phyloP scores from a whole-genome alignment of 2,797 vertebrate genomes.

The Sebastes flavidus region DNA sequence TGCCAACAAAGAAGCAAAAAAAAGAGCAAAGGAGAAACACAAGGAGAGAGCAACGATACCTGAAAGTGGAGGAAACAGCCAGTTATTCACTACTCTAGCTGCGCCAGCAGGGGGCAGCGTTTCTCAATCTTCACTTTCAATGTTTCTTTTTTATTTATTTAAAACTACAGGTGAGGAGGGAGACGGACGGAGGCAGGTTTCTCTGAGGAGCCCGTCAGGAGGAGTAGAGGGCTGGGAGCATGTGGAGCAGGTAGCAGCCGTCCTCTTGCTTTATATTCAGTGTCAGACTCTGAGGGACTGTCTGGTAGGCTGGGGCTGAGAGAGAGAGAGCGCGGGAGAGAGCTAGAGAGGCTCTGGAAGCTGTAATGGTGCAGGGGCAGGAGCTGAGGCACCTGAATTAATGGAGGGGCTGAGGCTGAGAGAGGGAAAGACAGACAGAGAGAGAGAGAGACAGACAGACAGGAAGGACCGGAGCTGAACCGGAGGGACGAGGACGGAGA shows the following conservation, averaged over 20 bases:
- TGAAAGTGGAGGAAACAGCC: constrained; percentile 31
- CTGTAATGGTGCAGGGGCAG: constrained; percentile 70
- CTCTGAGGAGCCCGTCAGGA: constrained; percentile 70
- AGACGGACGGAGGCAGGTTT: constrained; percentile 64
- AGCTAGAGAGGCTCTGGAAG: constrained; percentile 61
- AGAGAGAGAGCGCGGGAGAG: constrained; percentile 37
- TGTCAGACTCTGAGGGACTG: constrained; percentile 78
- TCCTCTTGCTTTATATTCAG: constrained; percentile 82
- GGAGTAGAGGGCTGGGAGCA: constrained; percentile 72
- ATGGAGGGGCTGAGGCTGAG: constrained; percentile 59
- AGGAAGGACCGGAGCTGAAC: constrained; percentile 4
- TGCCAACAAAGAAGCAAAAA: constrained; percentile 1
- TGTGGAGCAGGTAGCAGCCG: constrained; percentile 79
- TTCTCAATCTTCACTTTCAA: constrained; percentile 64
- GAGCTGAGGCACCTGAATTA: constrained; percentile 76
- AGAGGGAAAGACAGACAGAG: constrained; percentile 20
- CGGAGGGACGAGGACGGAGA: constrained; percentile 22
- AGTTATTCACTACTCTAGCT: constrained; percentile 32
- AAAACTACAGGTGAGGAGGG: constrained; percentile 75
- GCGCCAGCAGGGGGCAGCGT: constrained; percentile 79
- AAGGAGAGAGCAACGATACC: constrained; percentile 46
- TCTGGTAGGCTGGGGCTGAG: constrained; percentile 72
- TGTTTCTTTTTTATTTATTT: background rate
- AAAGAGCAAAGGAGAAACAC: constrained; percentile 35
- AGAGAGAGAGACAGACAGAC: constrained; percentile 23